Evolutionary conservation across 2,113 vertebrate species (phyloP).

Genomic region (Sinocyclocheilus anophthalmus): DNA sequence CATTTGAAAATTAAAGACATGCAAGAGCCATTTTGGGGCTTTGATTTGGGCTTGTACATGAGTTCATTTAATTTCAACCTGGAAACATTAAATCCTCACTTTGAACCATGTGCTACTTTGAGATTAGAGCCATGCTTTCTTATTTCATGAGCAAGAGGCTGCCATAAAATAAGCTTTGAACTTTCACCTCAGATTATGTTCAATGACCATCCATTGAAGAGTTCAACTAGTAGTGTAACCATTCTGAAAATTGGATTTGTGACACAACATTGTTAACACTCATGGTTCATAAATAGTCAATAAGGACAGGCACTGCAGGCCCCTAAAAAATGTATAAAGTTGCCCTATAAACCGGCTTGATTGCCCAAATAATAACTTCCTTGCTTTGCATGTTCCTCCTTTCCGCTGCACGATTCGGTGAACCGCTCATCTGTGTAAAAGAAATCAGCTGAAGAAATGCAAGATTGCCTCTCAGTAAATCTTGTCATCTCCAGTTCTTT

Average conservation of each 20-base stretch:
- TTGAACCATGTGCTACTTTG: constrained; percentile 66
- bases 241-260: constrained; percentile 48
- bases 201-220: constrained; percentile 58
- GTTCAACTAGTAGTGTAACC: constrained; percentile 55
- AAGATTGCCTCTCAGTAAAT: constrained; percentile 47
- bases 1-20: constrained; percentile 17
- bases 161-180: constrained; percentile 49
- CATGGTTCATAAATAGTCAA: not conserved
- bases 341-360: not conserved
- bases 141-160: constrained; percentile 48
- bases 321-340: no score
- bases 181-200: constrained; percentile 63
- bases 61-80: constrained; percentile 65
- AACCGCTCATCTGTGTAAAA: constrained; percentile 38
- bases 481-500: constrained; percentile 47
- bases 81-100: constrained; percentile 65
- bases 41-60: constrained; percentile 59
- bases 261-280: constrained; percentile 5
- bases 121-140: constrained; percentile 64
- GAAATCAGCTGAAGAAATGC: constrained; percentile 43
- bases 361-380: not conserved
- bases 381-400: not conserved
- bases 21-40: constrained; percentile 50
- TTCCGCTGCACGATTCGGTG: not conserved
- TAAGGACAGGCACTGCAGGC: no score